phyloP scores from a whole-genome alignment of 2,797 vertebrate species.

The Premnoplex brunnescens region DNA sequence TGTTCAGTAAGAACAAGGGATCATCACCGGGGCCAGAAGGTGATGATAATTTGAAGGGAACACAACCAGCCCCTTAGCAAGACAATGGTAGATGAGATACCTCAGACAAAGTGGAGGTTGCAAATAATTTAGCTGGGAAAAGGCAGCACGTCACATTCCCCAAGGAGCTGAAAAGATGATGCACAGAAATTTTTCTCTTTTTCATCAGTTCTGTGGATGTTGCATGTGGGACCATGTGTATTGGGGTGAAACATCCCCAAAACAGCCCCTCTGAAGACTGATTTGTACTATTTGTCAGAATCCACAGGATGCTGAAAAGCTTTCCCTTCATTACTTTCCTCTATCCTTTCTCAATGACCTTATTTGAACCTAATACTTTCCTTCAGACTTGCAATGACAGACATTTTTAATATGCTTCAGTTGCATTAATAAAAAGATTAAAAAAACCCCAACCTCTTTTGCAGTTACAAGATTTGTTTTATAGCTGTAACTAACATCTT shows the following conservation, averaged over 20 bases:
- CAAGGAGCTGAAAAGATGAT: neutral
- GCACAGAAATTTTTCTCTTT: neutral
- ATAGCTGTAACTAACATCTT: neutral
- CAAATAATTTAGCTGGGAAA: neutral
- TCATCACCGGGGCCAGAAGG: neutral
- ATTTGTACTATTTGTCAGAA: neutral
- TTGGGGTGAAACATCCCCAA: neutral
- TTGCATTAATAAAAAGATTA: constrained; percentile 12
- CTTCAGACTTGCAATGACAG: neutral
- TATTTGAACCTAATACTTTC: neutral
- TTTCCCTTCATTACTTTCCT: neutral
- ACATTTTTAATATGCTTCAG: constrained; percentile 19
- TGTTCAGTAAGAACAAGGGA: neutral
- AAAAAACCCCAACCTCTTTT: neutral
- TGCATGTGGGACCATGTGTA: accelerated
- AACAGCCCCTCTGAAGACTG: neutral
- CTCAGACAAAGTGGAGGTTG: neutral
- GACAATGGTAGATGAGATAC: neutral
- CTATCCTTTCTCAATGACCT: neutral
- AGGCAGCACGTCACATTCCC: neutral
- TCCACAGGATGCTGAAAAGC: neutral
- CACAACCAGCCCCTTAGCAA: neutral
- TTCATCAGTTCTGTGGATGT: neutral
- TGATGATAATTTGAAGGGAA: neutral
- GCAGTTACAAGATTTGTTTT: neutral